Base-by-base conservation (phyloP, 2,888 invertebrate genomes). In the Lepidochrysops patricia region DNA sequence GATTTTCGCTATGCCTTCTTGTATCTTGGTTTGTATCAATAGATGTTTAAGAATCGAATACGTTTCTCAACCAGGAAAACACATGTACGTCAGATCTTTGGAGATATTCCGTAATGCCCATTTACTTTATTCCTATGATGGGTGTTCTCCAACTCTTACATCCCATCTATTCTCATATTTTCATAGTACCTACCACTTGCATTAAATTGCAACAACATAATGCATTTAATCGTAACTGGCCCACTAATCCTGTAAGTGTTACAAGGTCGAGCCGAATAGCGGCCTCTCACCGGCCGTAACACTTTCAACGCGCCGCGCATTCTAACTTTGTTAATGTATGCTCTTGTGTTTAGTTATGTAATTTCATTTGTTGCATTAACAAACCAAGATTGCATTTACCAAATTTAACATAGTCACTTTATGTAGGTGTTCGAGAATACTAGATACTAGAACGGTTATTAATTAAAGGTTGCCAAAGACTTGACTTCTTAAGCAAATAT, bases 241-340 rank as follows among this genome's bases (percentile, higher is more conserved):
- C 19, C 19, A 43, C 19, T 19, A 43, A 43, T 43, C 3, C 19
- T 19, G 19, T 27, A 54, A 54, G 54, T 54, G 32, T 54, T 54
- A 54, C 54, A 54, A 54, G 54, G 54, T 54, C 54, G 54, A 15
- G 54, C 54, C 54, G 19, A 54, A 54, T 32, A 9, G n/a, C 29
- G 13, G 27, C 29, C 52, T 27, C 52, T 52, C 52, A 52, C 52
- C 52, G 25, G 15, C 37, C 19, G 19, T 7, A 9, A 1, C 5
- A 32, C 29, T 54, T 54, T 32, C 54, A 43, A 43, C 54, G 54
- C 19, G 29, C 23, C 58, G 43, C 13, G 58, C 58, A 49, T 49
- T 58, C 49, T 23, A 49, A 58, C 29, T 48, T 58, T 57, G 29
- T 56, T 34, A 37, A 4, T 13, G 3, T 13, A 37, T 49, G 49